Conservation (phyloP, 2,888 invertebrate genomes). For the Tyria jacobaeae region DNA sequence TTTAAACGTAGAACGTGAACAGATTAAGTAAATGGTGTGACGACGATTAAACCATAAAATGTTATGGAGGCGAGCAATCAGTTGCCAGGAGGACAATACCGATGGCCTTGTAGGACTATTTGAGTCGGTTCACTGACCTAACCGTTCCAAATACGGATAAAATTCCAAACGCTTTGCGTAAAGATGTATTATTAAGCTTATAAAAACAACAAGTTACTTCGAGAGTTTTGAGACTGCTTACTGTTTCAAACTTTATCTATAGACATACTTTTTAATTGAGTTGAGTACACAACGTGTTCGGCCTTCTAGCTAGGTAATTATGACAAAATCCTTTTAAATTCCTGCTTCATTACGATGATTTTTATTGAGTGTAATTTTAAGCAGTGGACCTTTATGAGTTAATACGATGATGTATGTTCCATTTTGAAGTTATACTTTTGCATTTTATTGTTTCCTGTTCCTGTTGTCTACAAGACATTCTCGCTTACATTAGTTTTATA, state of each 20-base stretch:
- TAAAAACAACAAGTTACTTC: conserved; percentile 30
- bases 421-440: conserved; percentile 8
- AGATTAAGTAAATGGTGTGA: conserved; percentile 20
- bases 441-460: conserved; percentile 12
- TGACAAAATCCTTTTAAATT: conserved; percentile 7
- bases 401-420: conserved; percentile 8
- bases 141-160: conserved; percentile 64
- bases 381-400: conserved; percentile 9
- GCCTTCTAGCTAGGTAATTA: conserved; percentile 11
- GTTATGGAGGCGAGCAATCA: conserved; percentile 43
- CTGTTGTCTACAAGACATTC: neutral
- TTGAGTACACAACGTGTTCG: conserved; percentile 3
- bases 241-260: neutral
- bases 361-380: conserved; percentile 13
- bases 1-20: conserved; percentile 26
- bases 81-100: conserved; percentile 63
- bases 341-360: conserved; percentile 2
- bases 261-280: conserved; percentile 3
- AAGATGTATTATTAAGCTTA: conserved; percentile 45
- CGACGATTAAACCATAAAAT: conserved; percentile 41
- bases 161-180: conserved; percentile 56
- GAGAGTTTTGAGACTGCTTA: conserved; percentile 1
- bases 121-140: conserved; percentile 64
- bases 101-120: conserved; percentile 69
- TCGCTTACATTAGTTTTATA: neutral